phyloP scores from a whole-genome alignment of 2,888 invertebrate species.

The Eudemis profundana region DNA sequence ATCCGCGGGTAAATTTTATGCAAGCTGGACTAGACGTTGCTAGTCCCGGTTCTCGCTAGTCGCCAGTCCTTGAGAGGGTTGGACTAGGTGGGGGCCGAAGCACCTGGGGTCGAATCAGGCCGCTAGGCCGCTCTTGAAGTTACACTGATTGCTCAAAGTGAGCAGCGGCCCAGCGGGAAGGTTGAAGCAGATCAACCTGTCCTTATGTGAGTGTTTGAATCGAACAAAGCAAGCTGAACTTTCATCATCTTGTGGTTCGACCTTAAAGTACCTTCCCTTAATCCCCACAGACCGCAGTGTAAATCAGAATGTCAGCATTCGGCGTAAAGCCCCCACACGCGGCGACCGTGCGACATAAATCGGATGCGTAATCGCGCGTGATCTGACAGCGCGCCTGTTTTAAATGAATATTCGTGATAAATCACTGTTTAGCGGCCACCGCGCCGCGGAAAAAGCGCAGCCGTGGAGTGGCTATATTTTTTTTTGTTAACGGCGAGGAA shows the following conservation, averaged over 20 bases:
- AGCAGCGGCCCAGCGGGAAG: no score
- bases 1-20: no score
- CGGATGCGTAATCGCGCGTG: slow-evolving; percentile 73
- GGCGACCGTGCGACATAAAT: slow-evolving; percentile 71
- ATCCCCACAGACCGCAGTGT: slow-evolving; percentile 29
- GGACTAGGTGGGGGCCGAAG: no score
- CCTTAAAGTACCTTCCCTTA: slow-evolving; percentile 14
- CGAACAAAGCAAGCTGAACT: background rate
- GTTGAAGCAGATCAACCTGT: no score
- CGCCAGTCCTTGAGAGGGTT: no score
- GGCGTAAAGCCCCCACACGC: slow-evolving; percentile 54
- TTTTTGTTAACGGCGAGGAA: no score
- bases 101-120: no score
- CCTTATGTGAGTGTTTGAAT: no score
- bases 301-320: slow-evolving; percentile 37
- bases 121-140: no score
- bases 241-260: background rate
- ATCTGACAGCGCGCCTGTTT: slow-evolving; percentile 79
- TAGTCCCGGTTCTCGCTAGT: no score
- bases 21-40: no score
- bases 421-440: slow-evolving; percentile 80
- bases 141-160: no score
- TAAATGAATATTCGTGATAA: slow-evolving; percentile 83
- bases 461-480: slow-evolving; percentile 51
- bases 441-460: slow-evolving; percentile 53